Percentiles rank a stretch among this genome's conserved stretches.
These are phyloP conservation scores for Hylaeus volcanicus DNA, from an alignment of 1,140 invertebrate species.

Conservation along the genomic window DNA sequence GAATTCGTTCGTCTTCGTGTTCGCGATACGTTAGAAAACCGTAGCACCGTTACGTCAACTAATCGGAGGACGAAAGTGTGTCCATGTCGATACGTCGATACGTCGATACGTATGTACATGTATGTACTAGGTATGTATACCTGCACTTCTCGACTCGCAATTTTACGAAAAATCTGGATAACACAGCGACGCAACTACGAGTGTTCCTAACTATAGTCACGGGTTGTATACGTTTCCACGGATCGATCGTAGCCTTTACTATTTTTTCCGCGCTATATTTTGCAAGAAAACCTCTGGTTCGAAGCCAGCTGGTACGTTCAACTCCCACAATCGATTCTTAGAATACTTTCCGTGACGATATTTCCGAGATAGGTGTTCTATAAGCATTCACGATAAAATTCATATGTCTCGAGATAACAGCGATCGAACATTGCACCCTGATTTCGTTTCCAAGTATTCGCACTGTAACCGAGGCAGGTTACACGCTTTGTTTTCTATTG, in stretches of 20 bases:
- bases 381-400: slow-evolving; percentile 4
- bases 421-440: not conserved
- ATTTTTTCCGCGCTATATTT: slow-evolving; percentile 9
- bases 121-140: no score
- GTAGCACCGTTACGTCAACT: no score
- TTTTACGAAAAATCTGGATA: not conserved
- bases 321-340: slow-evolving; percentile 35
- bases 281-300: not conserved
- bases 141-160: no score
- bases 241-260: slow-evolving; percentile 1
- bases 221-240: not conserved
- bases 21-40: not conserved
- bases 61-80: no score
- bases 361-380: slow-evolving; percentile 1
- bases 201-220: no score
- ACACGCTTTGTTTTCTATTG: no score
- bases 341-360: slow-evolving; percentile 27
- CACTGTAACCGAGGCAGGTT: no score
- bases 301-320: slow-evolving; percentile 15
- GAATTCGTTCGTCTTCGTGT: not conserved
- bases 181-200: no score
- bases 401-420: not conserved
- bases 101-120: no score
- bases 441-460: not conserved
- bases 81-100: no score